Base-by-base conservation (phyloP, 2,113 vertebrate genomes). In the Heloderma charlesbogerti region DNA sequence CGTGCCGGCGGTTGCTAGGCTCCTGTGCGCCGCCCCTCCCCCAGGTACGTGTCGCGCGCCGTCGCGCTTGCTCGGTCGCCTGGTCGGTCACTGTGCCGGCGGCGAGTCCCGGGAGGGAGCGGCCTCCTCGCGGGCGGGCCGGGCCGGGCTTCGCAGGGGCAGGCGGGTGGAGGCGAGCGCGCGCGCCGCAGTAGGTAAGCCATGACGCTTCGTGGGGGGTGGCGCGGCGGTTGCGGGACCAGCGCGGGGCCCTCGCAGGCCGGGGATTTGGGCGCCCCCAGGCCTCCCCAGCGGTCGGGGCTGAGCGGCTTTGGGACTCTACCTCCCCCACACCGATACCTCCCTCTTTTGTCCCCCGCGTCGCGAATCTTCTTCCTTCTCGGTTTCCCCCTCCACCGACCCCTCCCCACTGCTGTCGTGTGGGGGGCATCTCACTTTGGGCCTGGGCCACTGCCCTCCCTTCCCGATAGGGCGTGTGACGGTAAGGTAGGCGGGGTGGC, bases 1-100 rank as follows among this genome's bases (percentile, higher is more conserved):
- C 89, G 89, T 86, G 89, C 89, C 89, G 89, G 89, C 37, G 84
- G 89, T 90, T 90, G 89, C 89, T 90, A 90, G 84, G 89, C 89
- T 90, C 75, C 89, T 86, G 84, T 80, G 84, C 89, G 89, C 89
- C 89, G 84, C 89, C 89, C 89, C 84, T 90, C 89, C 89, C 89
- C 84, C 89, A 90, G 89, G 89, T 90, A 90, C 89, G 89, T 86
- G 89, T 86, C 89, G 89, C 82, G 89, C 89, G 89, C 82, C 72
- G 89, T 90, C 72, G 89, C 84, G 89, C 84, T 86, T 90, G 84
- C 84, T 86, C 74, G 37, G 74, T 88, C 12, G 88, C 79, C 48
- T 89, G 78, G 66, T 40, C 51, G 83, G 89, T 90, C 89, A 80
- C 84, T 90, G 89, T 79, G 84, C 89, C 89, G 89, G 89, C 66